phyloP scores from a whole-genome alignment of 2,888 invertebrate genomes.

The Tryphoninae sp. region DNA sequence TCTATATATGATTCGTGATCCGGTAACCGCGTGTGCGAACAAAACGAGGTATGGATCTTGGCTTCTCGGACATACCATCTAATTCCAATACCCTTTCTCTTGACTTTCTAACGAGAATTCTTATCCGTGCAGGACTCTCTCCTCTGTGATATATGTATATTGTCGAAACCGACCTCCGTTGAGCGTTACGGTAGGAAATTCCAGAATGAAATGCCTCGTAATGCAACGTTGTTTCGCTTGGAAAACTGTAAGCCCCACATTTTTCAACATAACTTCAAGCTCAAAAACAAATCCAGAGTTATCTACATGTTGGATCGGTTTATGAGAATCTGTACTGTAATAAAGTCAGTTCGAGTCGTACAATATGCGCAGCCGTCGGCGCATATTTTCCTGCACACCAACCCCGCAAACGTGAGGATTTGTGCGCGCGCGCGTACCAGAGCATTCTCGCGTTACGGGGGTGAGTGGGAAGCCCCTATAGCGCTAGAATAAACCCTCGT shows the following conservation, averaged over 20 bases:
- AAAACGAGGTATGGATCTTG: background rate
- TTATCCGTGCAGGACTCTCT: slow-evolving; percentile 8
- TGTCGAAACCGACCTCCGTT: background rate
- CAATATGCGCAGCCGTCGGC: slow-evolving; percentile 52
- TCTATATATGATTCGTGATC: background rate
- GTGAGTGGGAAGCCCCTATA: slow-evolving; percentile 8
- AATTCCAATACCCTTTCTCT: slow-evolving; percentile 38
- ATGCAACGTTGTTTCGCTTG: background rate
- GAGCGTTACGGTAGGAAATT: too few species aligned
- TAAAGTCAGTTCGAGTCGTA: slow-evolving; percentile 8
- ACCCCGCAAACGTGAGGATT: slow-evolving; percentile 12
- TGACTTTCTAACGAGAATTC: slow-evolving; percentile 51
- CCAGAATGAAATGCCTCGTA: background rate
- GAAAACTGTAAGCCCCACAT: too few species aligned
- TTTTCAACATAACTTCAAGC: too few species aligned
- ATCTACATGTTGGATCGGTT: background rate
- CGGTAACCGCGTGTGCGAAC: slow-evolving; percentile 26
- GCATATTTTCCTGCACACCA: slow-evolving; percentile 41
- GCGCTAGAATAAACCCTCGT: slow-evolving; percentile 7
- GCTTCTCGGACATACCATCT: slow-evolving; percentile 23
- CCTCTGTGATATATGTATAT: background rate
- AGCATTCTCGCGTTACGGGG: slow-evolving; percentile 52
- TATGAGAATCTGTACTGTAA: slow-evolving; percentile 12
- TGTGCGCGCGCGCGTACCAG: slow-evolving; percentile 66
- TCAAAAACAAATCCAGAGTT: too few species aligned